These are phyloP conservation scores for Myiothlypis coronata DNA, from an alignment of 2,797 vertebrate genomes.

Conservation along the genomic window DNA sequence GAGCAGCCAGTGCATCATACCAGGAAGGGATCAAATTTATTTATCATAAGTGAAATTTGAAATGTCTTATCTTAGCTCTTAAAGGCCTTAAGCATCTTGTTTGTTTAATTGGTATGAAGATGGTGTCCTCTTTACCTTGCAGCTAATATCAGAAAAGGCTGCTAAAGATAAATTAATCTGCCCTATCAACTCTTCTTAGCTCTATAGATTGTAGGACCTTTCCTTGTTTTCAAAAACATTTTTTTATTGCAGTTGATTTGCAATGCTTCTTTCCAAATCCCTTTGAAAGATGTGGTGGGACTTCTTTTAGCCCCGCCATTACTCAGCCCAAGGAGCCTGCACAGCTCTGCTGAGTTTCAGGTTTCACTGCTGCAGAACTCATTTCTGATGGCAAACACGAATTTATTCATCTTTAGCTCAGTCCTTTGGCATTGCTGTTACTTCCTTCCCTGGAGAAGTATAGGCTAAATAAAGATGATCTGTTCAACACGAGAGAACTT, in stretches of 20 bases:
- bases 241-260: not conserved
- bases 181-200: not conserved
- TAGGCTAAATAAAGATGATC: slow-evolving; percentile 26
- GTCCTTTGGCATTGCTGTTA: not conserved
- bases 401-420: slow-evolving; percentile 28
- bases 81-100: not conserved
- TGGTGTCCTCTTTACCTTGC: not conserved
- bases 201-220: not conserved
- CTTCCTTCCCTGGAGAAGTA: slow-evolving; percentile 11
- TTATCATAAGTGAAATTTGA: not conserved
- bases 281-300: not conserved
- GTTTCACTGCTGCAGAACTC: slow-evolving; percentile 39
- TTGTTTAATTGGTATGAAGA: not conserved
- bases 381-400: not conserved
- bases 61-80: not conserved
- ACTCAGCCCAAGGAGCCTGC: not conserved
- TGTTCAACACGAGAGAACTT: not conserved
- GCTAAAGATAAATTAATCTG: not conserved
- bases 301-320: not conserved
- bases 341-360: not conserved
- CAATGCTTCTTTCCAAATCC: not conserved
- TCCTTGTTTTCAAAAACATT: not conserved
- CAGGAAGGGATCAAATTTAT: not conserved
- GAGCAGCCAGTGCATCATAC: not conserved
- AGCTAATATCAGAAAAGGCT: not conserved